phyloP scores from a whole-genome alignment of 1,140 invertebrate species.

The Drosophila nigromelanica region DNA sequence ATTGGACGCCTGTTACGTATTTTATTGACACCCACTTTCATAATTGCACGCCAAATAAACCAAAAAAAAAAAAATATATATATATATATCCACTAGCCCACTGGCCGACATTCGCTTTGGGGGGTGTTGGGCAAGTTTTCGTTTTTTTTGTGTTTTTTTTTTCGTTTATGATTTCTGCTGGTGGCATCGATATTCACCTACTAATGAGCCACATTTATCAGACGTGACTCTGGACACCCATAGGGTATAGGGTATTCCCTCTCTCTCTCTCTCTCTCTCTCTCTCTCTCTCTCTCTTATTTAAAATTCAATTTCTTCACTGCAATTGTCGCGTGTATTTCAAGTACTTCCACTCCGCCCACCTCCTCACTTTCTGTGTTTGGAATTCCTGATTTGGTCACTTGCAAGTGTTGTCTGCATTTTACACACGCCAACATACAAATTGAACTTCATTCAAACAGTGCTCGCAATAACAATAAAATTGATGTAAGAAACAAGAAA shows the following conservation, averaged over 20 bases:
- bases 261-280: background rate
- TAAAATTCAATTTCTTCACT: conserved; percentile 54
- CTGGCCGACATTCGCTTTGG: conserved; percentile 33
- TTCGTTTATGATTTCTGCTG: conserved; percentile 16
- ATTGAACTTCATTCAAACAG: background rate
- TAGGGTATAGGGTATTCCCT: background rate
- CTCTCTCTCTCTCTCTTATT: conserved; percentile 27
- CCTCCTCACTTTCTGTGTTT: conserved; percentile 33
- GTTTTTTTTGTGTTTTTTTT: conserved; percentile 19
- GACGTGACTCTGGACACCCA: conserved; percentile 30
- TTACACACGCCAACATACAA: conserved; percentile 35
- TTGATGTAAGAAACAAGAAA: too few species aligned
- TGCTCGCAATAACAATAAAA: too few species aligned
- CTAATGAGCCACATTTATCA: conserved; percentile 41
- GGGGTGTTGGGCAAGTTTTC: conserved; percentile 41
- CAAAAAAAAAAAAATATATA: too few species aligned
- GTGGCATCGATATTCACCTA: conserved; percentile 31
- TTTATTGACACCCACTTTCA: conserved; percentile 52
- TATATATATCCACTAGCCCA: conserved; percentile 14
- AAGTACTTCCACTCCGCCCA: background rate
- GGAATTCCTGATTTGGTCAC: conserved; percentile 61
- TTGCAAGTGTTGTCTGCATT: conserved; percentile 49
- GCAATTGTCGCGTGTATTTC: conserved; percentile 59
- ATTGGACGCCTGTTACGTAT: conserved; percentile 63
- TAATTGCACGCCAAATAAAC: conserved; percentile 57